phyloP scores from a whole-genome alignment of 2,113 vertebrate genomes.

The Tursiops truncatus region DNA sequence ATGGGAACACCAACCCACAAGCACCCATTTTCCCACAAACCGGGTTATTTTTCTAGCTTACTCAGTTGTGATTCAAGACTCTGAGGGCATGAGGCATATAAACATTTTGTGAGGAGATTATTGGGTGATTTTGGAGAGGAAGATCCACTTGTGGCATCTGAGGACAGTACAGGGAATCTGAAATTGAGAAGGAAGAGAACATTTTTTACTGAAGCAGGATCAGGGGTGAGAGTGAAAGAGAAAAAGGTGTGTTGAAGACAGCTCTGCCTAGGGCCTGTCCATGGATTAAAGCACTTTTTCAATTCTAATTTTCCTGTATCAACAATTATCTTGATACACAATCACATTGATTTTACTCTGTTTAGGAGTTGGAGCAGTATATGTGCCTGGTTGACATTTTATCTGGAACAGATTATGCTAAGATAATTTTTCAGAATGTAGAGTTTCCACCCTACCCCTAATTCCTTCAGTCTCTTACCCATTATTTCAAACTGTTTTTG shows the following conservation, averaged over 20 bases:
- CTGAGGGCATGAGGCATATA: neutral
- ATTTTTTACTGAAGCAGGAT: too few species aligned
- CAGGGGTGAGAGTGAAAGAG: too few species aligned
- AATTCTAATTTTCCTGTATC: neutral
- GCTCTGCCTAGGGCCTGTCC: neutral
- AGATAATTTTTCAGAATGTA: conserved; percentile 6
- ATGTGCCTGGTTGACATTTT: neutral
- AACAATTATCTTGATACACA: neutral
- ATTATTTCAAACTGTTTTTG: neutral
- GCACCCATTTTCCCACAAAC: neutral
- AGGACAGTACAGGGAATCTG: neutral
- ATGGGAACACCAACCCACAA: neutral
- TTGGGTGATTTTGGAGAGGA: neutral
- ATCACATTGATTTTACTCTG: neutral
- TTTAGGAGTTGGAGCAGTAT: neutral
- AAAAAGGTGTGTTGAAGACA: too few species aligned
- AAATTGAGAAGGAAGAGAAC: too few species aligned
- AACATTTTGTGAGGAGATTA: neutral
- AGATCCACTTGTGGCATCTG: neutral
- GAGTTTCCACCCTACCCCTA: neutral
- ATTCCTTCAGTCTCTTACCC: neutral
- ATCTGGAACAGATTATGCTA: neutral
- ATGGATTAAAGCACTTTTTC: neutral
- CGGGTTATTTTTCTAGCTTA: neutral
- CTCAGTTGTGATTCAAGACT: neutral